Percentiles rank a stretch among this genome's conserved stretches.
phyloP scores from a whole-genome alignment of 1,140 invertebrate genomes.

The Protaetia brevitarsis region DNA sequence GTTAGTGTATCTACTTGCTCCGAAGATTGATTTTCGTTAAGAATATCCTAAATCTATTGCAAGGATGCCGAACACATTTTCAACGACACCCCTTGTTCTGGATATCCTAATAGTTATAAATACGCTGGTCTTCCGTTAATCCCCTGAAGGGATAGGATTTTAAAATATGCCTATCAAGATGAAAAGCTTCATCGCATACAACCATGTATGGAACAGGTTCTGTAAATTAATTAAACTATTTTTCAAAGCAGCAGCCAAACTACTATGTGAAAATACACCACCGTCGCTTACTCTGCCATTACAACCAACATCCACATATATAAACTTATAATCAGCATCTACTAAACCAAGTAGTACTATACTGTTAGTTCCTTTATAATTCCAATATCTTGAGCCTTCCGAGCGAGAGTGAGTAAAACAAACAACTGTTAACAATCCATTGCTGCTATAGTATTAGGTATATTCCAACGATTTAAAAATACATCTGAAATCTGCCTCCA shows the following conservation, averaged over 20 bases:
- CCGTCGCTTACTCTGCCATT: conserved; percentile 42
- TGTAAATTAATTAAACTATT: not conserved
- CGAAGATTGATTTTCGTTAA: no score
- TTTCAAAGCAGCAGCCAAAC: conserved; percentile 25
- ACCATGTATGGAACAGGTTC: no score
- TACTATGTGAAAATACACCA: conserved; percentile 35
- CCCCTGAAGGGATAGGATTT: no score
- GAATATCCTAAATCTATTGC: no score
- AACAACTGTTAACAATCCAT: conserved; percentile 4
- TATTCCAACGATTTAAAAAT: conserved; percentile 8
- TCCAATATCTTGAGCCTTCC: conserved; percentile 21
- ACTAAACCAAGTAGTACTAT: conserved; percentile 40
- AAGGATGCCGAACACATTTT: no score
- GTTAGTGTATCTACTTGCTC: no score
- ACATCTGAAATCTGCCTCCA: not conserved
- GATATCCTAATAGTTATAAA: no score
- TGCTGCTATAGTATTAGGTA: not conserved
- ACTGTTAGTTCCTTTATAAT: conserved; percentile 28
- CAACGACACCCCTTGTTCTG: no score
- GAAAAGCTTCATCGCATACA: no score
- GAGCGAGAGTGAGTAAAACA: not conserved
- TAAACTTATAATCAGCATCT: conserved; percentile 44
- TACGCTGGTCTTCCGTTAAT: no score
- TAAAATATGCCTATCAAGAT: no score
- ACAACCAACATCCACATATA: conserved; percentile 38